Conservation (phyloP, 1,140 invertebrate genomes). For the Caenorhabditis tropicalis region DNA sequence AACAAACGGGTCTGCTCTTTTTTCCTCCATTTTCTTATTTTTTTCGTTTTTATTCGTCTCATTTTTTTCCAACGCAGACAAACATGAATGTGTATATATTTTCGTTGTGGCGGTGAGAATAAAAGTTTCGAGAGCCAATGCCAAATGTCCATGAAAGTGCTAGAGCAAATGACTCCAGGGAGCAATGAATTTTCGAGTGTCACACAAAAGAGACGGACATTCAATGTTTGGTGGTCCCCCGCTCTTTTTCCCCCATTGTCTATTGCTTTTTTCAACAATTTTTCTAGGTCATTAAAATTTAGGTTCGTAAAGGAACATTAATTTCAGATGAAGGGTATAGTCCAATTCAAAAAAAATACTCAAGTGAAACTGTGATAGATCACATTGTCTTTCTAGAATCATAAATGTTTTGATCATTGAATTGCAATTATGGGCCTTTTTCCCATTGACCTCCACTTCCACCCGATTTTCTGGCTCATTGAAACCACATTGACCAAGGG, state of each 20-base stretch:
- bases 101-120: slow-evolving; percentile 27
- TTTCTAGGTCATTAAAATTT: not conserved
- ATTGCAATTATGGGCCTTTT: not conserved
- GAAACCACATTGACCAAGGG: not conserved
- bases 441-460: not conserved
- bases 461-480: slow-evolving; percentile 29
- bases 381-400: too few species aligned
- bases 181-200: slow-evolving; percentile 43
- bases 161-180: slow-evolving; percentile 18
- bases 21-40: not conserved
- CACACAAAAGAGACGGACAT: slow-evolving; percentile 33
- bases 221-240: not conserved
- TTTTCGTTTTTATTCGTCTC: not conserved
- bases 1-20: not conserved
- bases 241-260: not conserved
- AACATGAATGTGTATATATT: slow-evolving; percentile 39
- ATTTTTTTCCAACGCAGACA: not conserved
- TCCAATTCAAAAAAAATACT: too few species aligned
- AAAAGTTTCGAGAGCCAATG: slow-evolving; percentile 36
- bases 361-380: too few species aligned
- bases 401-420: not conserved
- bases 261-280: not conserved
- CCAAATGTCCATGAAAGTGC: slow-evolving; percentile 28
- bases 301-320: too few species aligned
- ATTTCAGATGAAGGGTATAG: too few species aligned